Evolutionary conservation across 2,888 invertebrate species (phyloP).

Genomic region (Drosophila prostipennis): DNA sequence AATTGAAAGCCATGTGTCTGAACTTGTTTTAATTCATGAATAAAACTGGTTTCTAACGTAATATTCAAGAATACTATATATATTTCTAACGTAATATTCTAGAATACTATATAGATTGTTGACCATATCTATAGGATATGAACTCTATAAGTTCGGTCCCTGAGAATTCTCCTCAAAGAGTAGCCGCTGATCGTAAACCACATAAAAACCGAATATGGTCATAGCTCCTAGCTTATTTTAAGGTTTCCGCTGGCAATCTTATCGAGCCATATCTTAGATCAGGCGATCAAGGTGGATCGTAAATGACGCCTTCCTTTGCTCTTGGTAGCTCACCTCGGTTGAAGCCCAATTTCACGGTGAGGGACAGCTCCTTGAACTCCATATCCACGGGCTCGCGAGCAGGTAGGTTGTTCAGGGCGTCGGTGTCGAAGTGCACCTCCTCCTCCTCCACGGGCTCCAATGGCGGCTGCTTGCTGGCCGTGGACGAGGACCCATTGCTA

Average conservation of each 20-base stretch:
- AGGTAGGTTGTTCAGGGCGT: slow-evolving; percentile 82
- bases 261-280: slow-evolving; percentile 60
- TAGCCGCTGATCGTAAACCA: slow-evolving; percentile 55
- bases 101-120: not conserved
- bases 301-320: not conserved
- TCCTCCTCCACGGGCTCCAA: slow-evolving; percentile 63
- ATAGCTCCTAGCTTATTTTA: slow-evolving; percentile 20
- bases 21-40: not conserved
- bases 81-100: not conserved
- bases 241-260: slow-evolving; percentile 62
- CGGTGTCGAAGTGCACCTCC: slow-evolving; percentile 50
- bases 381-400: slow-evolving; percentile 88
- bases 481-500: slow-evolving; percentile 22
- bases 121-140: not conserved
- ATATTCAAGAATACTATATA: too few species aligned
- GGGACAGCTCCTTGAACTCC: slow-evolving; percentile 89
- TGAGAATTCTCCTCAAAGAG: slow-evolving; percentile 30
- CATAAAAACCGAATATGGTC: slow-evolving; percentile 46
- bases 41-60: not conserved
- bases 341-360: slow-evolving; percentile 89
- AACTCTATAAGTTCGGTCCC: not conserved
- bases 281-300: slow-evolving; percentile 11
- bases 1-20: not conserved
- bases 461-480: slow-evolving; percentile 35
- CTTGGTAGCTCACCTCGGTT: slow-evolving; percentile 88